Base-by-base conservation (phyloP, 2,797 vertebrate genomes). In the Poecile montanus region DNA sequence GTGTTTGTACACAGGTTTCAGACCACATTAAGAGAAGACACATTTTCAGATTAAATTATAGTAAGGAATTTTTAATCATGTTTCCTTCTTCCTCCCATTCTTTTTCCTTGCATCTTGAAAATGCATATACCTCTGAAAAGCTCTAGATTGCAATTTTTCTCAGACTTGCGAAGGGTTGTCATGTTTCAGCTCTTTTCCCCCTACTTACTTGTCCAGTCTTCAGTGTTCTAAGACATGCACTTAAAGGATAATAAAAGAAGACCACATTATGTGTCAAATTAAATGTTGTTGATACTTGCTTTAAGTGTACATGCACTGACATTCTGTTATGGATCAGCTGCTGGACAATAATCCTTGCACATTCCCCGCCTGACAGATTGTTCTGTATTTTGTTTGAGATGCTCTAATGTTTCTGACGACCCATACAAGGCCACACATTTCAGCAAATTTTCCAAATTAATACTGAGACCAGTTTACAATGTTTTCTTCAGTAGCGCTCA, bases 371-470 rank as follows among this genome's bases (percentile, higher is more conserved):
- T 96, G 97, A 97, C 71, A 97, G 96, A 95, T 89, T 95, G 94
- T 95, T 97, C 76, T 80, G 86, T 91, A 96, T 96, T 98, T 96
- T 96, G 90, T 83, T 96, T 92, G 78, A 96, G 91, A 97, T 85
- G 89, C 85, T 85, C 91, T 96, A 94, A 97, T 95, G 97, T 91
- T 97, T 97, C 74, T 97, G 97, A 98, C 95, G 97, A 97, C 91
- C 94, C 93, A 92, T 94, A 97, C 84, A 96, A 91, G 97, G 97
- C 96, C 97, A 97, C 96, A 97, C 93, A 96, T 96, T 97, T 97
- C 97, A 96, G 96, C 95, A 97, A 96, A 97, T 97, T 95, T 96
- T 97, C 97, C 95, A 97, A 97, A 97, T 98, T 96, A 97, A 97
- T 96, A 94, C 96, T 97, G 94, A 97, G 97, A 95, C 93, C 85